phyloP scores from a whole-genome alignment of 2,113 vertebrate species.

The Xenus cinereus region DNA sequence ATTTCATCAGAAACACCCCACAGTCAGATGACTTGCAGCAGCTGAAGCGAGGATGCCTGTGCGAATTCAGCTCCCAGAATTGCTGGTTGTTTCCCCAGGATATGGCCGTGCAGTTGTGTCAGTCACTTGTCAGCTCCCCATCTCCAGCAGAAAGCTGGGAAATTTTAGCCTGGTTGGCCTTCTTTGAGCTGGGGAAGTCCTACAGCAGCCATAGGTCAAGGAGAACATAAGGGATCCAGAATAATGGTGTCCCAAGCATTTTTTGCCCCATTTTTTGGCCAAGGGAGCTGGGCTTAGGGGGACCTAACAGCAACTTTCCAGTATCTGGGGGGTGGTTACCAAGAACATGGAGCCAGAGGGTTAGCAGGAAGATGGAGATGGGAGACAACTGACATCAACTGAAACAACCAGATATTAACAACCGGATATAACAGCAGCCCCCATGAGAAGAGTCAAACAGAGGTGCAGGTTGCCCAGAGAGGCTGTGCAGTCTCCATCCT shows the following conservation, averaged over 20 bases:
- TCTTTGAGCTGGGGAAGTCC: neutral
- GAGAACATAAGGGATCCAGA: neutral
- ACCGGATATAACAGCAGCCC: neutral
- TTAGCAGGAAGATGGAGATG: neutral
- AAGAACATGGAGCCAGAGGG: neutral
- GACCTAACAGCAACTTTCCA: neutral
- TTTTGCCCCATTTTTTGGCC: neutral
- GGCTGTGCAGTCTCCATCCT: neutral
- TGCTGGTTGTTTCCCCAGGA: neutral
- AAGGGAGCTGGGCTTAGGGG: neutral
- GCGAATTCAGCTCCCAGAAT: neutral
- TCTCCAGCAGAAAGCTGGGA: neutral
- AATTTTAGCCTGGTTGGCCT: neutral
- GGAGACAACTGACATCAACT: neutral
- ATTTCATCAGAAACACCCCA: neutral
- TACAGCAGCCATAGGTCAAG: too few species aligned
- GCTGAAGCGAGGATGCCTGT: neutral
- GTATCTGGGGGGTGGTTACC: neutral
- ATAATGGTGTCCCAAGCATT: neutral
- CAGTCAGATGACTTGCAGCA: neutral
- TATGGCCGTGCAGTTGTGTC: fast-evolving
- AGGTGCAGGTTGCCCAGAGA: neutral
- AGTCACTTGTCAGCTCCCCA: neutral
- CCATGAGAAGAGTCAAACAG: fast-evolving
- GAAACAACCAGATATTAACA: neutral